Evolutionary conservation across 2,113 vertebrate species (phyloP).

Genomic region (Semicossyphus pulcher): DNA sequence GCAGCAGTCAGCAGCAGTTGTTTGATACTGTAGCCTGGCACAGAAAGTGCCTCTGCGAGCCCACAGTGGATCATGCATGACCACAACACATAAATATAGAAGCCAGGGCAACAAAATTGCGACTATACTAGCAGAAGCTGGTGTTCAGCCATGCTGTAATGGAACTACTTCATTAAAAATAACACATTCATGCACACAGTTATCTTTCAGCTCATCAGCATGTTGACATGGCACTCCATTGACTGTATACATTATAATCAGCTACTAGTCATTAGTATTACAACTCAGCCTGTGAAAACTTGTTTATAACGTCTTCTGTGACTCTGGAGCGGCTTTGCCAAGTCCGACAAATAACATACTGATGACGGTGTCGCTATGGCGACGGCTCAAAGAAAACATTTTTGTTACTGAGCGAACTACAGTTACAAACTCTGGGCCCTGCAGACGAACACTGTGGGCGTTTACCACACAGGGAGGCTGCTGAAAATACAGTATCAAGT

Average conservation of each 20-base stretch:
- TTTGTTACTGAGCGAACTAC: background rate
- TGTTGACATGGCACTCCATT: background rate
- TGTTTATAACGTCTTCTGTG: no score
- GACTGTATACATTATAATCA: background rate
- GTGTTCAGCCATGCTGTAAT: no score
- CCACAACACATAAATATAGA: slow-evolving; percentile 74
- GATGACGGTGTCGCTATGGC: background rate
- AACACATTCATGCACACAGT: no score
- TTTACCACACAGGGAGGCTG: no score
- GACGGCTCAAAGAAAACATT: background rate
- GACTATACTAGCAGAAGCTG: slow-evolving; percentile 33
- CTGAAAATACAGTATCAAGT: background rate
- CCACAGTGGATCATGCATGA: slow-evolving; percentile 69
- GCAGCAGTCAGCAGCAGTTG: slow-evolving; percentile 60
- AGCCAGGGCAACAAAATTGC: slow-evolving; percentile 44
- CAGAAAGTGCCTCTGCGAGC: slow-evolving; percentile 58
- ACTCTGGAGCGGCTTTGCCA: background rate
- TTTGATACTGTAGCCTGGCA: slow-evolving; percentile 69
- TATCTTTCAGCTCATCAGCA: no score
- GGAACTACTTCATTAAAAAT: no score
- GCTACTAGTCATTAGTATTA: background rate
- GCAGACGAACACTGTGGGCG: background rate
- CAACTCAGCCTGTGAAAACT: background rate
- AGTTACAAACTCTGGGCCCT: background rate
- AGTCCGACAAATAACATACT: background rate